A percentile compares a stretch with the other conserved stretches of the same genome.
Conservation (phyloP, 2,888 invertebrate genomes). For the Agrochola lota region DNA sequence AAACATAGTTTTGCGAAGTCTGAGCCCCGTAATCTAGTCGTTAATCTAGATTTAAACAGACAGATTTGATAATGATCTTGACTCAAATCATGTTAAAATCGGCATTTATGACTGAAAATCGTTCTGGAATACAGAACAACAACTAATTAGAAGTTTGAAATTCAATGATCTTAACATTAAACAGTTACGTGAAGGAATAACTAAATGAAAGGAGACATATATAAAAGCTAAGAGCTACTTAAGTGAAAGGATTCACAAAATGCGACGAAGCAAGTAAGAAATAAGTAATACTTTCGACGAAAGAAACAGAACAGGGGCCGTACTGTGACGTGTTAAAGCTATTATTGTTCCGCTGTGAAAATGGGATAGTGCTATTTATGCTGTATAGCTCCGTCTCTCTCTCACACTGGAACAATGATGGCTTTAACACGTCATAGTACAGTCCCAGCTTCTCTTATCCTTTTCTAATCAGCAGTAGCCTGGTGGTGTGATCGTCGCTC, state of each 20-base stretch:
- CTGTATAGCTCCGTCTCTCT: too few relatives aligned
- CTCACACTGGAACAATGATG: too few relatives aligned
- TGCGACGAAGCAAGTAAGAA: not conserved
- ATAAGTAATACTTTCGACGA: not conserved
- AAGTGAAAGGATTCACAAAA: not conserved
- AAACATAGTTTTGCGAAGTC: slow-evolving; percentile 14
- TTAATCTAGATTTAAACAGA: not conserved
- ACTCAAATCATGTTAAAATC: not conserved
- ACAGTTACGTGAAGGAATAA: not conserved
- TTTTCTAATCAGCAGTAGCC: too few relatives aligned
- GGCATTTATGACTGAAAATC: not conserved
- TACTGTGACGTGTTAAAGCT: too few relatives aligned
- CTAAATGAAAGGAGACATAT: not conserved
- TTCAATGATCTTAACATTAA: not conserved
- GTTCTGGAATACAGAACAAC: not conserved
- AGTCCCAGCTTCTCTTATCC: too few relatives aligned
- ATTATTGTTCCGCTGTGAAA: too few relatives aligned
- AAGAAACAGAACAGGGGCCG: too few relatives aligned
- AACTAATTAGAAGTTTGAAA: not conserved
- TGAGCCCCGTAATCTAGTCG: not conserved
- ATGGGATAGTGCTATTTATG: too few relatives aligned
- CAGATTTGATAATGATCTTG: not conserved
- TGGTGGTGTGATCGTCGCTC: too few relatives aligned
- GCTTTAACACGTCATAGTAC: too few relatives aligned
- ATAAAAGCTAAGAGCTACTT: not conserved